Evolutionary conservation across 2,113 vertebrate species (phyloP).

Genomic region (Odontophorus gujanensis): DNA sequence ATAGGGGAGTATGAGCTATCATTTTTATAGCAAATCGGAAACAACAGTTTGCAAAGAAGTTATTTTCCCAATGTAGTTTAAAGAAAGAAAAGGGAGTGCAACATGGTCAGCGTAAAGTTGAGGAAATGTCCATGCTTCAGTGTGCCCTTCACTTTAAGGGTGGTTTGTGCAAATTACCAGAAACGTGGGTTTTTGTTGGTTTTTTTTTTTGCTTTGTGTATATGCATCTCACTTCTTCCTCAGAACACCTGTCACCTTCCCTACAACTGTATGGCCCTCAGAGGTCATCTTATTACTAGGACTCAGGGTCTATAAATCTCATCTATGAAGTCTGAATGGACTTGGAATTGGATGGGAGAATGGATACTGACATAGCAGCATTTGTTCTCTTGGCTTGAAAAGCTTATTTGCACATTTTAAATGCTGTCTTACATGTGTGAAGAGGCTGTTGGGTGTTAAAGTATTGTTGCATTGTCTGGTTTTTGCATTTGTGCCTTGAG

Average conservation of each 20-base stretch:
- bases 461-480: background rate
- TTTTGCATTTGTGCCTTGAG: background rate
- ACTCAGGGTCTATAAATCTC: background rate
- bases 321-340: background rate
- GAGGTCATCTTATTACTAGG: background rate
- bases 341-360: background rate
- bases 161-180: background rate
- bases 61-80: background rate
- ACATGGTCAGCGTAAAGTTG: background rate
- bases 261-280: background rate
- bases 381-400: background rate
- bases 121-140: background rate
- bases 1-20: background rate
- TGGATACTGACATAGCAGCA: background rate
- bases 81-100: background rate
- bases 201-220: background rate
- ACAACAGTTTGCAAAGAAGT: rapidly evolving
- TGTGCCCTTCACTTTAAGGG: background rate
- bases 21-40: background rate
- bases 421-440: background rate
- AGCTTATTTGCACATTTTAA: background rate
- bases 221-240: background rate
- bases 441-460: background rate
- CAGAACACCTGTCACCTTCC: background rate
- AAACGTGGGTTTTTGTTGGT: background rate